A percentile compares a stretch with the other conserved stretches of the same genome.
Evolutionary conservation across 2,888 invertebrate genomes (phyloP).

Genomic region (Cephus runcator): DNA sequence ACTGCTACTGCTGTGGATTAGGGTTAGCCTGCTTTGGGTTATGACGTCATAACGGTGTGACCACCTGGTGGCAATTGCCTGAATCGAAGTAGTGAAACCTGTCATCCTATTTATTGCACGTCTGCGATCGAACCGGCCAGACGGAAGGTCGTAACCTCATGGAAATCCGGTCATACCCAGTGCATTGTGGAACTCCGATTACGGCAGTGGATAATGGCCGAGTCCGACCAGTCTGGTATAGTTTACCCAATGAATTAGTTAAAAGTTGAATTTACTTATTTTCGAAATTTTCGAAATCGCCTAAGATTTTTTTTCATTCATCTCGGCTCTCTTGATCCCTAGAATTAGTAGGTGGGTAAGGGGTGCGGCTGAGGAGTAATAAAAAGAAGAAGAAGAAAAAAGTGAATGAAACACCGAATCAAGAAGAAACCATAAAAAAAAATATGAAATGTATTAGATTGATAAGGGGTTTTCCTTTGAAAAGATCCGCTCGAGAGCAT

Average conservation of each 20-base stretch:
- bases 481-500: constrained; percentile 24
- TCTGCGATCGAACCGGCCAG: constrained; percentile 15
- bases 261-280: background rate
- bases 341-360: background rate
- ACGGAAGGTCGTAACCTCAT: background rate
- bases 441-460: constrained; percentile 59
- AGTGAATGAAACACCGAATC: background rate
- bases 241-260: background rate
- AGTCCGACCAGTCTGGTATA: background rate
- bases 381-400: background rate
- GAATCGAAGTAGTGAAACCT: constrained; percentile 42
- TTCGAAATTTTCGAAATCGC: background rate
- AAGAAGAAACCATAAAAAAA: constrained; percentile 42
- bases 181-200: background rate
- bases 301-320: background rate
- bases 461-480: constrained; percentile 45
- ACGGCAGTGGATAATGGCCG: background rate
- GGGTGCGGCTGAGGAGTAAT: background rate
- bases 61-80: constrained; percentile 57
- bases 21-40: constrained; percentile 52
- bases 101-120: constrained; percentile 51
- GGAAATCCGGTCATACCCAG: background rate
- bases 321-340: background rate
- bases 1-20: constrained; percentile 45
- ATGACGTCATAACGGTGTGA: constrained; percentile 55